Evolutionary conservation across 2,888 invertebrate genomes (phyloP), one percentile per base, ranked within the genome.

Genomic region (Epinotia demarniana): DNA sequence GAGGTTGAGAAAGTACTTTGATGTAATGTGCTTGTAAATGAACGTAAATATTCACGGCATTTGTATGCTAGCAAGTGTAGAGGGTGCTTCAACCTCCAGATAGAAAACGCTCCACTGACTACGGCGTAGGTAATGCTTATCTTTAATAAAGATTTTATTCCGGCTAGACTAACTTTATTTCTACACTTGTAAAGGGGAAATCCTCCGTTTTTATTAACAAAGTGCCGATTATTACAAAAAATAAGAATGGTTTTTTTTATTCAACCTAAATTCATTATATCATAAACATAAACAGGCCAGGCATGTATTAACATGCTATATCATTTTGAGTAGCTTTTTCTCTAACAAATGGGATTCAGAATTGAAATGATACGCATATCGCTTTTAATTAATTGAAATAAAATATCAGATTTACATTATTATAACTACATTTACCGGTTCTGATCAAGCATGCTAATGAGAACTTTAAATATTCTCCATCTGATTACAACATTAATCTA

Each of bases 51-150:
- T 83, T 81, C 75, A 82, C 83, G 82, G 81, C 81, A 81, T 81
- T 82, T 78, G 76, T 80, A 82, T 83, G 80, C 78, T 80, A 82
- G 83, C 81, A 81, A 79, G 78, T 78, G 77, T 63, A 57, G 78
- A 55, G 76, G 83, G 89, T 87, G 87, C 88, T 83, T 84, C 85
- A 83, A 88, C 87, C 87, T 85, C 81, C 77, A 80, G 76, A 73
- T 78, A 81, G 79, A 81, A 79, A 81, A 79, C 81, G 87, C 82
- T 83, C 82, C 82, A 84, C 78, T 84, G 83, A 81, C 79, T 82
- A 75, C 77, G 78, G 77, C 57, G 76, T 79, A 33, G 3, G 3
- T 33, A 75, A 79, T 64, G 67, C 77, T 75, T 70, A 66, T 71
- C 64, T 66, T 57, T 60, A 71, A 71, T 53, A 67, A 66, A 19